These are phyloP conservation scores for Dromaius novaehollandiae DNA, from an alignment of 2,113 vertebrate species.

Conservation along the genomic window DNA sequence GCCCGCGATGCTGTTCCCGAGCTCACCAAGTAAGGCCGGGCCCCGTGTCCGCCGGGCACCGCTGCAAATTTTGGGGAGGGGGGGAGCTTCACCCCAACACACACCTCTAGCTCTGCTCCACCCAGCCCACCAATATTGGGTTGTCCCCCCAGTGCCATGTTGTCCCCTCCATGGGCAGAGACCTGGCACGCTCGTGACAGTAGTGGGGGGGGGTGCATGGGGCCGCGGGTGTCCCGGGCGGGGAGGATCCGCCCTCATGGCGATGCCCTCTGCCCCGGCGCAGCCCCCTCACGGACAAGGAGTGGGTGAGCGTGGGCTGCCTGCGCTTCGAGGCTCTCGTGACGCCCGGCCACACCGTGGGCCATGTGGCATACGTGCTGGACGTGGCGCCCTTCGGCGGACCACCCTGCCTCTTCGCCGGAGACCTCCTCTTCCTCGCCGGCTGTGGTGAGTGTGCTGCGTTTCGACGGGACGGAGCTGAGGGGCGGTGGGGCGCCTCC, in stretches of 20 bases:
- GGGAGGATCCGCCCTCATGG: neutral
- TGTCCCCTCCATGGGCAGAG: neutral
- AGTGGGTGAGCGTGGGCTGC: constrained; percentile 83
- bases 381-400: constrained; percentile 80
- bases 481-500: too few species aligned
- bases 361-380: constrained; percentile 94
- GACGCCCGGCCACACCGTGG: constrained; percentile 95
- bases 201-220: neutral
- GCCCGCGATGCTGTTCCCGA: constrained; percentile 89
- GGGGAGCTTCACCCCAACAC: neutral
- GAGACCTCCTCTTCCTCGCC: constrained; percentile 95
- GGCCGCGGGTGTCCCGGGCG: neutral
- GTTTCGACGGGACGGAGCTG: too few species aligned
- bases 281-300: constrained; percentile 89
- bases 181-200: accelerated
- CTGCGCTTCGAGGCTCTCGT: constrained; percentile 88
- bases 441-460: constrained; percentile 85
- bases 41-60: neutral
- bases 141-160: accelerated
- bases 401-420: constrained; percentile 92
- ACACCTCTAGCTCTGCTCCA: neutral
- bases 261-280: neutral
- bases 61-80: neutral
- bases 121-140: neutral
- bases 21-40: constrained; percentile 88